These are phyloP conservation scores for Anomalospiza imberbis DNA, from an alignment of 2,797 vertebrate species.

Conservation along the genomic window DNA sequence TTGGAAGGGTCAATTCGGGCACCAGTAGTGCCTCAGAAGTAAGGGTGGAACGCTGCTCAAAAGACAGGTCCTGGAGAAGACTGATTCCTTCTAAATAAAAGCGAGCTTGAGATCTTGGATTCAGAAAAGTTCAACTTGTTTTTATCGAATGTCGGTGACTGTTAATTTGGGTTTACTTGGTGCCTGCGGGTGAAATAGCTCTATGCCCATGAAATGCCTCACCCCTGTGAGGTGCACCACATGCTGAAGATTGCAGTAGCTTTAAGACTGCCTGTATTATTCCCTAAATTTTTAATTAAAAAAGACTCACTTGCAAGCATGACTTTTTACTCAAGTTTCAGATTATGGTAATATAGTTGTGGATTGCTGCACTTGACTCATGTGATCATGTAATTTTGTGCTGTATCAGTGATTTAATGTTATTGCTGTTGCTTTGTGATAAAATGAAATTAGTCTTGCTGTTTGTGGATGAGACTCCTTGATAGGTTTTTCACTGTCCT, in stretches of 20 bases:
- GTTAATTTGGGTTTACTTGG: rapidly evolving
- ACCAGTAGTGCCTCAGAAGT: not conserved
- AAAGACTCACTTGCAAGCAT: not conserved
- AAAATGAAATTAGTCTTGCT: not conserved
- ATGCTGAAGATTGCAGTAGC: not conserved
- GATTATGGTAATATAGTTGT: not conserved
- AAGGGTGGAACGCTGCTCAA: rapidly evolving
- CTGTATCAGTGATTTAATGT: not conserved
- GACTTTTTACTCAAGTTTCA: not conserved
- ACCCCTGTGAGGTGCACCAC: rapidly evolving
- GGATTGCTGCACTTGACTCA: not conserved
- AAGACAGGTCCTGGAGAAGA: not conserved
- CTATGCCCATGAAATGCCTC: rapidly evolving
- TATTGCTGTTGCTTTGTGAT: not conserved
- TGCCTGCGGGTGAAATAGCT: not conserved
- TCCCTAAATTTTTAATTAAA: rapidly evolving
- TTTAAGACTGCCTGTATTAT: not conserved
- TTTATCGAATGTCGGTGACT: rapidly evolving
- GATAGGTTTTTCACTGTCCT: not conserved
- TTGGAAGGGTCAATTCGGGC: rapidly evolving
- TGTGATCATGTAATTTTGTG: not conserved
- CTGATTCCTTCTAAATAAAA: rapidly evolving
- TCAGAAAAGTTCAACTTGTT: not conserved
- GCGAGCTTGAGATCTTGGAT: rapidly evolving
- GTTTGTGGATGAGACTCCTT: not conserved